Evolutionary conservation across 2,888 invertebrate genomes (phyloP).

Genomic region (Mythimna vitellina): DNA sequence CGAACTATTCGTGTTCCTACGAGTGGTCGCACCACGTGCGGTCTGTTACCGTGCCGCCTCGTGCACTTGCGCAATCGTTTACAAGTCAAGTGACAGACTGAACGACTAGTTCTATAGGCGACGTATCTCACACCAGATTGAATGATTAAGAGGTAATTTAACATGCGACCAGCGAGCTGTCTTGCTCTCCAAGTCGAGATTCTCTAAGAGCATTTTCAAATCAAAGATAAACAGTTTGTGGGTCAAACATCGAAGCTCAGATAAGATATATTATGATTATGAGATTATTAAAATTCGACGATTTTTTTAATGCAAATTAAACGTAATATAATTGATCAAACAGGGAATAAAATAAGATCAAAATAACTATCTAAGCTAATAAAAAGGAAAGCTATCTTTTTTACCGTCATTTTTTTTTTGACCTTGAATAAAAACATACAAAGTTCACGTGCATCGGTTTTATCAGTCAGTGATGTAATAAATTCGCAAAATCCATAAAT

Average conservation of each 20-base stretch:
- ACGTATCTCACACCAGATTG: constrained; percentile 58
- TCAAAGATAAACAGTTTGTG: constrained; percentile 14
- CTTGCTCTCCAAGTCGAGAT: constrained; percentile 33
- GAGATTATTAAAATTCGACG: constrained; percentile 21
- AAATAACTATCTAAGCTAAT: constrained; percentile 7
- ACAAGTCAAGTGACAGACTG: constrained; percentile 52
- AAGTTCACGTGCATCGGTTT: constrained; percentile 9
- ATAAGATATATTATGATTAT: constrained; percentile 25
- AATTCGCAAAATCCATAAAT: constrained; percentile 22
- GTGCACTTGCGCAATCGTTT: constrained; percentile 57
- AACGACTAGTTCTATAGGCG: constrained; percentile 52
- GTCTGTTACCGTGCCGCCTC: constrained; percentile 42
- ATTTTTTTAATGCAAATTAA: constrained; percentile 1
- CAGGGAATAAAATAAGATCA: constrained; percentile 19
- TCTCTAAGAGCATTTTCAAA: constrained; percentile 18
- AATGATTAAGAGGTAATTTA: constrained; percentile 61
- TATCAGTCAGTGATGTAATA: constrained; percentile 38
- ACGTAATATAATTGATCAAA: constrained; percentile 1
- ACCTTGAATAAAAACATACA: constrained; percentile 3
- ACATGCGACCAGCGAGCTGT: constrained; percentile 29
- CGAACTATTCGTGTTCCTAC: constrained; percentile 15
- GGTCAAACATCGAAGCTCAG: constrained; percentile 17
- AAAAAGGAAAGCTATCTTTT: constrained; percentile 12
- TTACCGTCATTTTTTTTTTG: too few species aligned
- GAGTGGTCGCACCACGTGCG: constrained; percentile 40